Evolutionary conservation across 2,888 invertebrate species (phyloP), one percentile per base, ranked within the genome.

Genomic region (Phaedon cochleariae): DNA sequence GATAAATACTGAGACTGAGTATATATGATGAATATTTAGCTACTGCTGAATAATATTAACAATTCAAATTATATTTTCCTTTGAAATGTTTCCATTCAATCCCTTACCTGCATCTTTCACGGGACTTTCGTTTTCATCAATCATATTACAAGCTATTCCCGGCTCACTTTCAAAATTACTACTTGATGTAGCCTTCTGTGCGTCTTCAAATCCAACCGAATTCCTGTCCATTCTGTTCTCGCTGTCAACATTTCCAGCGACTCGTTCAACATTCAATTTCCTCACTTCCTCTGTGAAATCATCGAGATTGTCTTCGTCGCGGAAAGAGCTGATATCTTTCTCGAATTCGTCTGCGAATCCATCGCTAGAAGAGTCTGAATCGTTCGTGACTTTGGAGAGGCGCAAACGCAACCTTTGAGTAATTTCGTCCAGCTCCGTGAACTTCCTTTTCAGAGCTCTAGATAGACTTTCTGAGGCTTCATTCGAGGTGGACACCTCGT

Each of bases 351-450:
- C 85, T 15, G 84, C 84, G 2, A 84, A 78, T 46, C 82, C 82
- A 63, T 81, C 81, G 12, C 78, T 80, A 2, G 75, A 81, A 34
- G 85, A 84, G 5, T 85, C 85, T 54, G 86, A 85, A 4, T 84
- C 85, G 17, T 85, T 85, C 0, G 89, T 89, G 0, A 89, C 87
- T 73, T 87, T 86, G 21, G 85, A 85, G 34, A 90, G 79, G 15
- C 89, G 84, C 5, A 85, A 84, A 62, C 87, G 84, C 64, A 89
- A 17, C 61, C 89, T 84, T 76, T 88, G 86, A 1, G 89, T 89
- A 52, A 90, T 90, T 79, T 88, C 87, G 73, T 90, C 88, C 31
- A 90, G 76, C 78, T 90, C 90, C 0, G 85, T 85, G 68, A 89
- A 86, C 81, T 90, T 90, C 64, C 89, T 84, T 74, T 89, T 89